A percentile compares a stretch with the other conserved stretches of the same genome.
These are phyloP conservation scores for Borostomias antarcticus DNA, from an alignment of 2,797 vertebrate genomes.

Conservation along the genomic window DNA sequence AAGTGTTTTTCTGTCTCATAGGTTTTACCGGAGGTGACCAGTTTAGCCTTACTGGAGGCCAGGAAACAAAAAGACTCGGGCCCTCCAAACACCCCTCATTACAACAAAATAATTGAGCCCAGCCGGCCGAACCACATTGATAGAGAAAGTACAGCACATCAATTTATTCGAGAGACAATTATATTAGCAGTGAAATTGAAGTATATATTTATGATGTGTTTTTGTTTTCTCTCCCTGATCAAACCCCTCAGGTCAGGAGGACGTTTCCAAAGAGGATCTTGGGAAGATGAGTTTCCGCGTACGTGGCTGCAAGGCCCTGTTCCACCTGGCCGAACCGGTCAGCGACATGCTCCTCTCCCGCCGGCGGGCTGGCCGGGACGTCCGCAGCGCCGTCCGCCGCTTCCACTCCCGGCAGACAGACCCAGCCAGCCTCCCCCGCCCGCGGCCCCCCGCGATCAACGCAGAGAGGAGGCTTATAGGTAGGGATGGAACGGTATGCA, in stretches of 20 bases:
- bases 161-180: neutral
- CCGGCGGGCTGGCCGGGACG: slow-evolving; percentile 38
- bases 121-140: neutral
- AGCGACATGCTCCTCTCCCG: slow-evolving; percentile 31
- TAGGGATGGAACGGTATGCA: no score
- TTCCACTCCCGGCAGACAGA: slow-evolving; percentile 29
- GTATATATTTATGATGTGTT: neutral
- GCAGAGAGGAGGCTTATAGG: slow-evolving; percentile 29
- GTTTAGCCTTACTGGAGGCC: neutral
- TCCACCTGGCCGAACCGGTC: slow-evolving; percentile 37
- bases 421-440: slow-evolving; percentile 3
- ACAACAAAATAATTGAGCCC: slow-evolving; percentile 1
- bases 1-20: slow-evolving; percentile 1
- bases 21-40: slow-evolving; percentile 15
- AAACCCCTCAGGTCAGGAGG: neutral
- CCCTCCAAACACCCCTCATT: slow-evolving; percentile 24
- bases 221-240: slow-evolving; percentile 6
- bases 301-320: slow-evolving; percentile 47
- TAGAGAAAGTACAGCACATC: neutral
- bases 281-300: slow-evolving; percentile 41
- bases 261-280: slow-evolving; percentile 23
- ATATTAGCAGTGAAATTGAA: neutral
- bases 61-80: slow-evolving; percentile 1
- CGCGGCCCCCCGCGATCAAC: neutral
- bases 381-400: slow-evolving; percentile 29